Evolutionary conservation across 2,888 invertebrate genomes (phyloP), one percentile per base, ranked within the genome.

Genomic region (Chymomyza caudatula): DNA sequence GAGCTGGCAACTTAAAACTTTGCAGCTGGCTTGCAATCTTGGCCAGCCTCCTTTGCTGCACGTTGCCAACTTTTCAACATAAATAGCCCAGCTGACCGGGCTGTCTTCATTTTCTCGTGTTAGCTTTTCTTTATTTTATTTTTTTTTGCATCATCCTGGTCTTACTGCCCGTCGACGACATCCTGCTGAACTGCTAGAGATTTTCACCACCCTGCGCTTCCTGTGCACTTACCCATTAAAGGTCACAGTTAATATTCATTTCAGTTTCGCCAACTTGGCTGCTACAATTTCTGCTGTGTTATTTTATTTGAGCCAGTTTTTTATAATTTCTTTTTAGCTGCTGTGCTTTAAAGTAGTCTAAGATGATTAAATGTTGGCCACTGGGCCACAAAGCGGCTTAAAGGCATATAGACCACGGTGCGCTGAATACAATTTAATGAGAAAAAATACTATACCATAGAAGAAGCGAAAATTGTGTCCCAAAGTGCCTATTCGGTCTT

Each of bases 221-320:
- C 57, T 59, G 51, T 73, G 71, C 70, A 64, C 76, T 84, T 71
- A 65, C 73, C 80, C 69, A 73, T 78, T 78, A 85, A 82, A 82
- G 82, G 86, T 82, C 82, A 76, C 78, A 80, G 86, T 85, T 85
- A 82, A 82, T 82, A 84, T 82, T 82, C 81, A 84, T 84, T 85
- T 85, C 71, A 69, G 64, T 77, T 75, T 69, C 67, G 58, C 74
- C 62, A 78, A 75, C 71, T 74, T 74, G 65, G 69, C 73, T 66
- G 62, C 71, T 59, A 68, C 76, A 67, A 52, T 60, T 73, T 66
- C 68, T 52, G 51, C 22, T 61, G 51, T 64, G 53, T 62, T 22
- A 29, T 60, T 49, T 29, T 11, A n/a, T 23, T 53, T 44, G 42
- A 37, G 19, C 23, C 19, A 37, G 15, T 60, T 53, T 52, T 43